These are phyloP conservation scores for Sparidentex hasta DNA, from an alignment of 2,797 vertebrate species.

Conservation along the genomic window DNA sequence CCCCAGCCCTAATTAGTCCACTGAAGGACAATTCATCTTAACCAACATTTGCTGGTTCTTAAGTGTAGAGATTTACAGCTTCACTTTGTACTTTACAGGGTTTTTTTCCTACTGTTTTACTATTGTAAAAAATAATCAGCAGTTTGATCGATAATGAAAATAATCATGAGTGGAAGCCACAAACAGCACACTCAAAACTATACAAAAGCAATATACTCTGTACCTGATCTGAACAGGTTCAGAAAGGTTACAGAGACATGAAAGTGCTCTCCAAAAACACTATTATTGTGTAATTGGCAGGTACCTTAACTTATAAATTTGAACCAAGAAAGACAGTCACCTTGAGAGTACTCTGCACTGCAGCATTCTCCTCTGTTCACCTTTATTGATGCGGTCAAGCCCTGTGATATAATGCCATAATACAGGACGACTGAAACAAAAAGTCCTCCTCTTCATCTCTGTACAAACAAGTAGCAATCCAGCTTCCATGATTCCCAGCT, in stretches of 20 bases:
- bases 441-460: conserved; percentile 31
- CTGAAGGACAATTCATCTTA: too few relatives aligned
- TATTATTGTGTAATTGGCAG: conserved; percentile 12
- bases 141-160: too few relatives aligned
- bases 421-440: conserved; percentile 49
- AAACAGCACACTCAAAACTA: not conserved
- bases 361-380: conserved; percentile 51
- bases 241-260: conserved; percentile 2
- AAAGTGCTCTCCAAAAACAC: conserved; percentile 5
- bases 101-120: too few relatives aligned
- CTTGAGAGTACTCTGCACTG: conserved; percentile 62
- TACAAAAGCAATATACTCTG: not conserved
- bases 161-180: too few relatives aligned
- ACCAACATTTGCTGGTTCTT: too few relatives aligned
- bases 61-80: too few relatives aligned
- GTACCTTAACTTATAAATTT: conserved; percentile 21
- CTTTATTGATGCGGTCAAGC: conserved; percentile 46
- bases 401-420: conserved; percentile 49
- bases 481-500: conserved; percentile 48
- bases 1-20: too few relatives aligned
- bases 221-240: conserved; percentile 11
- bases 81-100: too few relatives aligned
- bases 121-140: too few relatives aligned
- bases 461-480: conserved; percentile 25
- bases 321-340: conserved; percentile 51